Conservation (phyloP, 1,140 invertebrate genomes). For the Lithobius niger region DNA sequence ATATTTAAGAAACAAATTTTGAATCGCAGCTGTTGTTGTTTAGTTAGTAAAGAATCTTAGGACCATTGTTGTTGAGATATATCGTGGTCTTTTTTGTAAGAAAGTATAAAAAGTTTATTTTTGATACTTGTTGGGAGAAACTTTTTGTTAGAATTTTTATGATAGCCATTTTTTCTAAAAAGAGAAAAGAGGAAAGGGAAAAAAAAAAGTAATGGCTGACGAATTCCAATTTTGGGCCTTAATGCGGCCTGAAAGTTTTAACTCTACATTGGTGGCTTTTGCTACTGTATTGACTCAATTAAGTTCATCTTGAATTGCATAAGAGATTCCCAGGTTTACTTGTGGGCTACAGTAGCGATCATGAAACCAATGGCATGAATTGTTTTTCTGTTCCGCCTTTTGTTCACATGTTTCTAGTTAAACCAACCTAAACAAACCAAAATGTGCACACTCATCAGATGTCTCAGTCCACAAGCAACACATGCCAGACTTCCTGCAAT, state of each 20-base stretch:
- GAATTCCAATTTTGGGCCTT: background rate
- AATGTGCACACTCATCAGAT: no score
- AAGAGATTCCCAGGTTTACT: no score
- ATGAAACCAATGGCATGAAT: slow-evolving; percentile 1
- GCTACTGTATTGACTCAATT: no score
- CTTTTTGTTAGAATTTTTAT: slow-evolving; percentile 31
- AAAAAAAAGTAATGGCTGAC: background rate
- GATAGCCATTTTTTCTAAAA: slow-evolving; percentile 5
- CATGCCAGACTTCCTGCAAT: background rate
- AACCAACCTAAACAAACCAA: no score
- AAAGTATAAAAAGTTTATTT: slow-evolving; percentile 37
- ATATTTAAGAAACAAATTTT: slow-evolving; percentile 11
- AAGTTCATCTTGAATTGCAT: no score
- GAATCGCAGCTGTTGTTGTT: slow-evolving; percentile 20
- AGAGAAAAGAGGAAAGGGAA: slow-evolving; percentile 10
- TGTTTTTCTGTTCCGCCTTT: background rate
- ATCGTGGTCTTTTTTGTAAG: slow-evolving; percentile 33
- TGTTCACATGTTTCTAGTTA: background rate
- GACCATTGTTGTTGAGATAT: slow-evolving; percentile 30
- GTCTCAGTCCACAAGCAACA: background rate
- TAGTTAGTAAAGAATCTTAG: slow-evolving; percentile 29
- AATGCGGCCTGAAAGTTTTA: no score
- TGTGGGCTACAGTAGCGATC: no score
- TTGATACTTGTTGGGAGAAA: slow-evolving; percentile 39
- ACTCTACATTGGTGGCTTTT: no score